Evolutionary conservation across 2,888 invertebrate species (phyloP).

Genomic region (Yponomeuta plumbellus): DNA sequence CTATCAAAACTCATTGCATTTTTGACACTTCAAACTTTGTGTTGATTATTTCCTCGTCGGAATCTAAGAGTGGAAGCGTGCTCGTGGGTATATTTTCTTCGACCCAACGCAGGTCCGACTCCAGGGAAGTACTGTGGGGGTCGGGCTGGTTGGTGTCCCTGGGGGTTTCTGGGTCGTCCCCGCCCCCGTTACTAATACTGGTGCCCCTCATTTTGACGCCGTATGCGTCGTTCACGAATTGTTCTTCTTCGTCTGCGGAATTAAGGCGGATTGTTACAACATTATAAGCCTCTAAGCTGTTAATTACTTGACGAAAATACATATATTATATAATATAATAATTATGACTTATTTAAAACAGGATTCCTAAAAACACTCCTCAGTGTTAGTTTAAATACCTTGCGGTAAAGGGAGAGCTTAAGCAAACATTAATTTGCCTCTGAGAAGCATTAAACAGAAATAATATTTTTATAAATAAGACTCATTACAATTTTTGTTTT

Average conservation of each 20-base stretch:
- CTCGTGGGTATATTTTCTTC: conserved; percentile 94
- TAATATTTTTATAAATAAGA: no score
- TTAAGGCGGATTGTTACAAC: neutral
- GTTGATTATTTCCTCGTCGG: conserved; percentile 88
- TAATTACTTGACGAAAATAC: no score
- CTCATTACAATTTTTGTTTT: no score
- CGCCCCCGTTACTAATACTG: conserved; percentile 42
- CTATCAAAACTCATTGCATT: conserved; percentile 80
- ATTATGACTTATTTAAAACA: neutral
- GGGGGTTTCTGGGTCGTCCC: conserved; percentile 23
- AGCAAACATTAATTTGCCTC: no score
- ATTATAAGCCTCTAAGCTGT: no score
- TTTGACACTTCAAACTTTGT: conserved; percentile 92
- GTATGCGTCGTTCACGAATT: conserved; percentile 90
- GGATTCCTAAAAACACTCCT: no score
- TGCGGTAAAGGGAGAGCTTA: no score
- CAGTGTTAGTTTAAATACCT: no score
- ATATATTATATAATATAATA: no score
- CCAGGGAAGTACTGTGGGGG: conserved; percentile 43
- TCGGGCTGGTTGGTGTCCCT: conserved; percentile 33
- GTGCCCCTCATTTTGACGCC: conserved; percentile 85
- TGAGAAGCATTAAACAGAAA: no score
- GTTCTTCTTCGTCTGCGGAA: conserved; percentile 84
- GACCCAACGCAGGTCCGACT: conserved; percentile 84
- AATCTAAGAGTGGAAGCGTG: conserved; percentile 81